Base-by-base conservation (phyloP, 2,797 vertebrate genomes). In the Sandelia bainsii region DNA sequence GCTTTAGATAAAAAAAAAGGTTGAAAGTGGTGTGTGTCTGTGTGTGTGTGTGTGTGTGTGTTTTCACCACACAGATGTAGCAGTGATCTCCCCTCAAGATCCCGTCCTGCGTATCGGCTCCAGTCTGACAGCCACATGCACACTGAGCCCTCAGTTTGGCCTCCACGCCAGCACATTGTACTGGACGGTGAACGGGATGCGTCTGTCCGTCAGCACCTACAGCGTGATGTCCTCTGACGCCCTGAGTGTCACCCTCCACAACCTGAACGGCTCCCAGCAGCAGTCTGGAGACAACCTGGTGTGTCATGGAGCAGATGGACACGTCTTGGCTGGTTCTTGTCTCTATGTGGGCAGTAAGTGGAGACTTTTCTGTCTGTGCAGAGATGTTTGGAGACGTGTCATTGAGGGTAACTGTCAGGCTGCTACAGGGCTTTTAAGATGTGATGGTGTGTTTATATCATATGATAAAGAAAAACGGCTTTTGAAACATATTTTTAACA, bases 271-370 rank as follows among this genome's bases (percentile, higher is more conserved):
- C 85, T 98, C 97, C 80, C 94, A 90, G 90, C 97, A 99, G 91
- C 96, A 95, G 86, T 97, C 97, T 0, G 97, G 97, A 77, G 97
- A 98, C 95, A 99, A 99, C 91, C 93, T 99, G 37, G 95, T 98
- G 92, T 98, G 97, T 57, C 97, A 98, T 48, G 89, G 94, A 77
- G 91, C 85, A 1, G 95, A 96, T 0, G 97, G 97, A 3, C 94
- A 93, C 80, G 94, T 99, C 88, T 80, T 98, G 89, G 97, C 96
- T 0, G 97, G 97, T 16, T 97, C 97, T 40, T 99, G 97, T 87
- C 94, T 99, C 88, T 96, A 98, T 1, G 95, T 98, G 60, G 97
- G 97, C 93, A 9, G 97, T 98, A 94, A 90, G 97, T 96, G 40
- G 39, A 79, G 16, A 0, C 34, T 37, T 23, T 10, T 39, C 3